Conservation (phyloP, 2,797 vertebrate genomes). For the Oreonectes daqikongensis region DNA sequence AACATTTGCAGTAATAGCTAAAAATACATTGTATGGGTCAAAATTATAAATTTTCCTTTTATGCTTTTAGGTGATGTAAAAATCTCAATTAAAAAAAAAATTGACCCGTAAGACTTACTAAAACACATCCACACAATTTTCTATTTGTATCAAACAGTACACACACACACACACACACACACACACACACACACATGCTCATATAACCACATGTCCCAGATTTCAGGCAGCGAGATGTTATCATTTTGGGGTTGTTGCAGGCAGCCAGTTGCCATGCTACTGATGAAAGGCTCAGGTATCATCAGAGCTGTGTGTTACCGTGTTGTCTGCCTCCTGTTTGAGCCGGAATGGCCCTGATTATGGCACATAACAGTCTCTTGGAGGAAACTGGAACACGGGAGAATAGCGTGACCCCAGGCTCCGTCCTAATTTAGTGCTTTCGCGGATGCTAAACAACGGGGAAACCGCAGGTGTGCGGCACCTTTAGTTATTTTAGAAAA, state of each 20-base stretch:
- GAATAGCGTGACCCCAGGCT: slow-evolving; percentile 25
- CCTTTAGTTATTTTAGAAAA: slow-evolving; percentile 28
- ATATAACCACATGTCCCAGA: neutral
- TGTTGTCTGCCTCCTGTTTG: slow-evolving; percentile 45
- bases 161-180: slow-evolving; percentile 17
- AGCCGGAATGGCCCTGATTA: slow-evolving; percentile 40
- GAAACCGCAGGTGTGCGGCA: slow-evolving; percentile 11
- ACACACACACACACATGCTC: slow-evolving; percentile 52
- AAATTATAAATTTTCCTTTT: too few species aligned
- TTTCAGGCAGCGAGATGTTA: slow-evolving; percentile 21
- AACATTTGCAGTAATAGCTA: too few species aligned
- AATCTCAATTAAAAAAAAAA: too few species aligned
- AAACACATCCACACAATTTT: slow-evolving; percentile 55
- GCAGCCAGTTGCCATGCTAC: slow-evolving; percentile 41
- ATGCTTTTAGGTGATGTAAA: too few species aligned
- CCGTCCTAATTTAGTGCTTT: slow-evolving; percentile 28
- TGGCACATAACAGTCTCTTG: slow-evolving; percentile 30
- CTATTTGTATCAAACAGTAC: neutral
- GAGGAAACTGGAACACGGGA: slow-evolving; percentile 41
- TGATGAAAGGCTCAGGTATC: slow-evolving; percentile 50
- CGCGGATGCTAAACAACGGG: slow-evolving; percentile 66
- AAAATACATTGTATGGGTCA: too few species aligned
- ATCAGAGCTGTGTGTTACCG: slow-evolving; percentile 44
- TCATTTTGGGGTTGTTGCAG: slow-evolving; percentile 31
- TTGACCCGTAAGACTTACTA: too few species aligned